Evolutionary conservation across 2,113 vertebrate species (phyloP).

Genomic region (Orycteropus afer): DNA sequence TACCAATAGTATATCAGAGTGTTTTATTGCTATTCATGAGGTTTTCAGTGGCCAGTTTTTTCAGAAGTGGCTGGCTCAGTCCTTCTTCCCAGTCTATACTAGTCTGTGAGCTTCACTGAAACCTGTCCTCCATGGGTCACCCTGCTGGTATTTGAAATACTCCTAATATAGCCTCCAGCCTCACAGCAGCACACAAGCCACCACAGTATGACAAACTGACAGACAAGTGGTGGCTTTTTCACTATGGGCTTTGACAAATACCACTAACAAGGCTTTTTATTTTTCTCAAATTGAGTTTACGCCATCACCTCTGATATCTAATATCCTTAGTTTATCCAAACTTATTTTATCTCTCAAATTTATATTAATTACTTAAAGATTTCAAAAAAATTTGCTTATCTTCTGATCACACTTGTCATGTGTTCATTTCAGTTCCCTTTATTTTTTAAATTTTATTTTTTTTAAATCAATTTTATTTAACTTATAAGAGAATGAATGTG

Average conservation of each 20-base stretch:
- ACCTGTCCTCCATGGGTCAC: too few species aligned
- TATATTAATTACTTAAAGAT: not conserved
- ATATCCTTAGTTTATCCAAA: not conserved
- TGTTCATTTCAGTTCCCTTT: not conserved
- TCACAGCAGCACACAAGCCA: too few species aligned
- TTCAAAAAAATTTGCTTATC: not conserved
- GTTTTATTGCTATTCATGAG: too few species aligned
- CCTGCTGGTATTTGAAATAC: too few species aligned
- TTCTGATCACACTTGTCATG: not conserved
- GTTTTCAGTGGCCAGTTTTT: too few species aligned
- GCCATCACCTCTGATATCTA: not conserved
- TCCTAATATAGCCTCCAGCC: too few species aligned
- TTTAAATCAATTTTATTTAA: not conserved
- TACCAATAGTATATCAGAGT: too few species aligned
- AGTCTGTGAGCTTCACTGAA: too few species aligned
- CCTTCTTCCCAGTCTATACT: too few species aligned
- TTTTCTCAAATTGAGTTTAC: not conserved
- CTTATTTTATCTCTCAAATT: not conserved
- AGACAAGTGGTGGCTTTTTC: too few species aligned
- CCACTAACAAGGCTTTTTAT: not conserved
- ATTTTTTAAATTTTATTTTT: not conserved
- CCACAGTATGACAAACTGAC: too few species aligned
- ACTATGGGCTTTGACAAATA: not conserved
- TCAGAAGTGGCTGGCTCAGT: too few species aligned
- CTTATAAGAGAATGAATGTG: not conserved